Conservation (phyloP, 37 sponge, comb jelly and placozoan genomes). For the Crambe crambe region DNA sequence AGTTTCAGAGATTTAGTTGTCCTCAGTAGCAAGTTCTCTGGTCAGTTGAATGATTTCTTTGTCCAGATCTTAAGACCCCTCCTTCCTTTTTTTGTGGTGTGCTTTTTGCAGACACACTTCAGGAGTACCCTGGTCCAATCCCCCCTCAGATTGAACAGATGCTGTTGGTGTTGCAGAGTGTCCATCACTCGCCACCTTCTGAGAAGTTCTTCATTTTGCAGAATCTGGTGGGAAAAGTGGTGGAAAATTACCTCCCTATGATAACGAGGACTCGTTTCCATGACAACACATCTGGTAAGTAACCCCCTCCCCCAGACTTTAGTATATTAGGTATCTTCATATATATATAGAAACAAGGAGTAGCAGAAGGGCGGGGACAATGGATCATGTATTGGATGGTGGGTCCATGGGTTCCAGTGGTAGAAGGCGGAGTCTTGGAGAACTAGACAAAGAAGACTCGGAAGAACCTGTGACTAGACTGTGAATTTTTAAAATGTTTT, state of each 20-base stretch:
- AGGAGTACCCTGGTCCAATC: background rate
- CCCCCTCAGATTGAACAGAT: conserved; percentile 75
- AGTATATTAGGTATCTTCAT: background rate
- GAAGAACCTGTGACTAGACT: background rate
- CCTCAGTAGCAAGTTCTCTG: conserved; percentile 59
- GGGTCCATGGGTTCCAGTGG: background rate
- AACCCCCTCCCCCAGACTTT: background rate
- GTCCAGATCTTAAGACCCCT: background rate
- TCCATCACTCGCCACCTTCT: conserved; percentile 35
- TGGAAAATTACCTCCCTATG: conserved; percentile 62
- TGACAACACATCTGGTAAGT: background rate
- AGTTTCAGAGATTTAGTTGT: conserved; percentile 78
- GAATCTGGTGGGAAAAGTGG: conserved; percentile 44
- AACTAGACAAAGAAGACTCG: background rate
- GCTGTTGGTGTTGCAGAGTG: conserved; percentile 80
- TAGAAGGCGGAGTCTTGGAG: background rate
- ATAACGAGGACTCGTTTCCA: background rate
- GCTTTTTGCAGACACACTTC: background rate
- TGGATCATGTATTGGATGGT: background rate
- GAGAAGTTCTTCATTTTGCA: conserved; percentile 33
- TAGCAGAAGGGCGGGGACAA: background rate
- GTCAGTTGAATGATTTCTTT: conserved; percentile 15
- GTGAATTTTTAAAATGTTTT: background rate
- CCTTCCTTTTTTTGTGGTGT: background rate
- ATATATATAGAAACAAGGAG: background rate